Conservation (phyloP, 2,113 vertebrate species). For the Columba janthina region DNA sequence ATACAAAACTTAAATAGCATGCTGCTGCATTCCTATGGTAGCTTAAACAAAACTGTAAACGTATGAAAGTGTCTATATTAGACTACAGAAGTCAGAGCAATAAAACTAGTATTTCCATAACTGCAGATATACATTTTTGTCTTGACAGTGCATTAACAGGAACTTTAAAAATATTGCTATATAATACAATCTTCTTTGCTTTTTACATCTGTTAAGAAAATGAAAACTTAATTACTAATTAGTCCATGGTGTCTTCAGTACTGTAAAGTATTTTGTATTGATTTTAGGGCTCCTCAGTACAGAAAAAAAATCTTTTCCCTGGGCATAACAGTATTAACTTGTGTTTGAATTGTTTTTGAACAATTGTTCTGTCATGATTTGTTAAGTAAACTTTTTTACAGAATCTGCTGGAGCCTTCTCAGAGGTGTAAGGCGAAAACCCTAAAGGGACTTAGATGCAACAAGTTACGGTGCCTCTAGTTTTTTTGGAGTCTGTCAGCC, state of each 20-base stretch:
- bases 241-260: neutral
- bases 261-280: neutral
- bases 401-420: neutral
- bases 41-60: conserved; percentile 45
- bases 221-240: neutral
- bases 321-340: neutral
- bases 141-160: conserved; percentile 3
- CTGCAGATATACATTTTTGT: neutral
- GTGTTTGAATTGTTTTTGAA: neutral
- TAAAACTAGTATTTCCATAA: neutral
- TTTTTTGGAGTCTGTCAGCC: neutral
- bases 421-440: neutral
- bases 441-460: neutral
- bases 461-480: neutral
- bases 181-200: neutral
- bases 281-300: neutral
- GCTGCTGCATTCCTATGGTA: conserved; percentile 49
- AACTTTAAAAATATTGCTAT: neutral
- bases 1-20: conserved; percentile 62
- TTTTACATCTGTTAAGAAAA: conserved; percentile 33
- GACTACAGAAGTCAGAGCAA: conserved; percentile 34
- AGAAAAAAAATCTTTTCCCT: neutral
- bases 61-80: conserved; percentile 4
- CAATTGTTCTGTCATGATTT: neutral
- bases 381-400: neutral